phyloP scores from a whole-genome alignment of 2,113 vertebrate species.

The Benthochromis sp. region DNA sequence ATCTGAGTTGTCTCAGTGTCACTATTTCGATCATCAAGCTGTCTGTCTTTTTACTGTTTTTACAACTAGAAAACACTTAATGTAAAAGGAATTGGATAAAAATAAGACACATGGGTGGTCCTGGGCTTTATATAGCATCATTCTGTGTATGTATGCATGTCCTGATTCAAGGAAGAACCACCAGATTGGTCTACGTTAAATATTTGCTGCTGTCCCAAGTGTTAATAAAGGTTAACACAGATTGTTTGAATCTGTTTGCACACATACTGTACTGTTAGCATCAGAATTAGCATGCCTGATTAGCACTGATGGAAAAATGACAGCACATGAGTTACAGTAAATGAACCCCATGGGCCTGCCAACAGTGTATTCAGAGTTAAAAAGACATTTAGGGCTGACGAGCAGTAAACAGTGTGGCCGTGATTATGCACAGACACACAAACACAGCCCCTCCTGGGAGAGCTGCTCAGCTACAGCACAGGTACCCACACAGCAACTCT shows the following conservation, averaged over 20 bases:
- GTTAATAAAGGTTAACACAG: neutral
- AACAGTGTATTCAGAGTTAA: neutral
- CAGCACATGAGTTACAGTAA: neutral
- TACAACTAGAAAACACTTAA: neutral
- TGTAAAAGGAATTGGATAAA: neutral
- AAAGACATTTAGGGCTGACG: neutral
- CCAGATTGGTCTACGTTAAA: neutral
- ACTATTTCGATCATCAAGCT: neutral
- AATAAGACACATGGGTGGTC: neutral
- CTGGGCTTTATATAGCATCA: neutral
- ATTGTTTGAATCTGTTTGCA: neutral
- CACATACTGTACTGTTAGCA: neutral
- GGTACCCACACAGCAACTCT: neutral
- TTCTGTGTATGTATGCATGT: neutral
- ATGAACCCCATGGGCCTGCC: neutral
- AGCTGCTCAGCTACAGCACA: neutral
- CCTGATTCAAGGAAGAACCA: neutral
- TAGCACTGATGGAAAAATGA: neutral
- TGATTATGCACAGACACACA: neutral
- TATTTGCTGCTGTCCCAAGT: neutral
- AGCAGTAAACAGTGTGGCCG: neutral
- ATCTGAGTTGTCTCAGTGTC: neutral
- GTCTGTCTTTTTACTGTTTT: neutral
- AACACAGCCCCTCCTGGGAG: neutral
- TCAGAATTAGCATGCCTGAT: neutral